Evolutionary conservation across 2,888 invertebrate species (phyloP).

Genomic region (Polyommatus iphigenia): DNA sequence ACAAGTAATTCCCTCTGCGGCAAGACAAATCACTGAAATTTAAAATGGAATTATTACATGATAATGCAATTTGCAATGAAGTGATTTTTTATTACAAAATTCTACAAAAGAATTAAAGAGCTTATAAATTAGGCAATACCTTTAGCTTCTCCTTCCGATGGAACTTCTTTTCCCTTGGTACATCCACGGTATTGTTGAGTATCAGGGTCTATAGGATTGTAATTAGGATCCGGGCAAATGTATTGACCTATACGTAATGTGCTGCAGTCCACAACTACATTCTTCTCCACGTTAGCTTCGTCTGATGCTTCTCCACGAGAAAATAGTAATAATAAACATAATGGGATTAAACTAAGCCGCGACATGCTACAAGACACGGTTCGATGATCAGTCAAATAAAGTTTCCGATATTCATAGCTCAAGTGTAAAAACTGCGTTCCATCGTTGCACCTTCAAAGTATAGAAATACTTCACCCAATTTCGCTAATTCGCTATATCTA

Average conservation of each 20-base stretch:
- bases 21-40: constrained; percentile 87
- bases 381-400: constrained; percentile 2
- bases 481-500: no score
- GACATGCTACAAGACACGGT: constrained; percentile 21
- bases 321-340: constrained; percentile 41
- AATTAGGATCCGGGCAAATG: constrained; percentile 88
- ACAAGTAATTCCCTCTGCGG: constrained; percentile 91
- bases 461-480: neutral
- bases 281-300: constrained; percentile 57
- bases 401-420: neutral
- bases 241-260: constrained; percentile 89
- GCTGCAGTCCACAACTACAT: constrained; percentile 82
- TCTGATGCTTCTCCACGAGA: constrained; percentile 53
- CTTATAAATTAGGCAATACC: constrained; percentile 70
- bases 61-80: neutral
- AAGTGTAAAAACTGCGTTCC: constrained; percentile 8
- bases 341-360: constrained; percentile 27
- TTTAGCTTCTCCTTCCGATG: constrained; percentile 88
- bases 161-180: constrained; percentile 71
- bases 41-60: neutral
- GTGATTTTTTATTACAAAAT: no score
- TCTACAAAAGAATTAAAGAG: neutral
- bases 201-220: constrained; percentile 89
- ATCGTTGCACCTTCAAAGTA: neutral
- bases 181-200: constrained; percentile 94